Evolutionary conservation across 1,140 invertebrate genomes (phyloP).

Genomic region (Zaprionus ornatus): DNA sequence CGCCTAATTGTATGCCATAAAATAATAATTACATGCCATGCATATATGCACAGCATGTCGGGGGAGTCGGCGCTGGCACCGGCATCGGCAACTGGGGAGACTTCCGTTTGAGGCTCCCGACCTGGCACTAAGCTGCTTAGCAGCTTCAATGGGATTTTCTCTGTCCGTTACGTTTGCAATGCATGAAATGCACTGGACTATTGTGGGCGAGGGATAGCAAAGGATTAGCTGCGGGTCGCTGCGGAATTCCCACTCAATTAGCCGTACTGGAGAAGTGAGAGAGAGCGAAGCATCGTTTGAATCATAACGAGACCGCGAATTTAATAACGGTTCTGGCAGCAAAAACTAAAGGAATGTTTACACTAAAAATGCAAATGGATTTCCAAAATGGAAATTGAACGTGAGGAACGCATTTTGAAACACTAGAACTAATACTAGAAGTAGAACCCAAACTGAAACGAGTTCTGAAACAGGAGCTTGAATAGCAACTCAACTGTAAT

Average conservation of each 20-base stretch:
- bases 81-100: neutral
- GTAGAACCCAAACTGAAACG: neutral
- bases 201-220: neutral
- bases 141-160: neutral
- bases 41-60: constrained; percentile 54
- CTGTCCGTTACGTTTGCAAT: too few species aligned
- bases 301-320: too few species aligned
- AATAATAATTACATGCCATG: constrained; percentile 76
- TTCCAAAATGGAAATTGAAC: too few species aligned
- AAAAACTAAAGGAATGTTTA: too few species aligned
- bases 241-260: too few species aligned
- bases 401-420: too few species aligned
- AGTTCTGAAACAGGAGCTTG: too few species aligned
- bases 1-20: constrained; percentile 77
- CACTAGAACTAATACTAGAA: neutral
- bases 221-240: neutral
- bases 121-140: neutral
- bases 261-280: too few species aligned
- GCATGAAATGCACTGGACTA: neutral
- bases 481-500: neutral
- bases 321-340: too few species aligned
- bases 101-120: constrained; percentile 13
- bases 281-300: too few species aligned
- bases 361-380: too few species aligned
- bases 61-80: neutral